phyloP scores from a whole-genome alignment of 2,113 vertebrate genomes.

The Oryzias javanicus region DNA sequence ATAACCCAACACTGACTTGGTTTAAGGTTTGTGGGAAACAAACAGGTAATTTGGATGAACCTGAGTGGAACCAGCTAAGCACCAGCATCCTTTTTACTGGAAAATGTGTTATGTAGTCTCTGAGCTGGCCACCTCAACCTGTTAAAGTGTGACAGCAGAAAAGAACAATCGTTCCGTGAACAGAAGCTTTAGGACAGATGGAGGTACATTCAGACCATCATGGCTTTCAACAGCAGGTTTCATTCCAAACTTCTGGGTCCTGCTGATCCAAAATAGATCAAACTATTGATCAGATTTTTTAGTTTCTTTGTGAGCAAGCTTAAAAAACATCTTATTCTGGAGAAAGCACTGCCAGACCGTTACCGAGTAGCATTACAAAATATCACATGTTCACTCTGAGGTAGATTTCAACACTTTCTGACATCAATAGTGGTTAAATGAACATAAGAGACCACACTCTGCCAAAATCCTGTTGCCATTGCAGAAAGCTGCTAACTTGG shows the following conservation, averaged over 20 bases:
- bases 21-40: no score
- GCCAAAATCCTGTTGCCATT: not conserved
- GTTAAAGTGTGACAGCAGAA: conserved; percentile 1
- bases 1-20: no score
- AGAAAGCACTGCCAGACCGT: conserved; percentile 59
- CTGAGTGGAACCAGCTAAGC: no score
- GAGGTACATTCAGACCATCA: conserved; percentile 60
- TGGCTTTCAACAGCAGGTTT: conserved; percentile 62
- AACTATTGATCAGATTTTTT: conserved; percentile 11
- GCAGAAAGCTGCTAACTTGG: conserved; percentile 12
- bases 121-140: no score
- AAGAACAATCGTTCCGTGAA: conserved; percentile 31
- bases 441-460: conserved; percentile 49
- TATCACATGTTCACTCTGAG: conserved; percentile 79
- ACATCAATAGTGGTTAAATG: conserved; percentile 74
- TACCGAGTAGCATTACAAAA: conserved; percentile 42
- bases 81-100: no score
- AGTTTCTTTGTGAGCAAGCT: conserved; percentile 23
- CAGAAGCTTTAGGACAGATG: conserved; percentile 28
- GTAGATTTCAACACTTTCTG: conserved; percentile 84
- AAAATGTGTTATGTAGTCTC: no score
- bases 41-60: no score
- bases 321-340: conserved; percentile 31
- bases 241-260: conserved; percentile 36
- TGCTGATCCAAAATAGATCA: conserved; percentile 2